Evolutionary conservation across 1,140 invertebrate species (phyloP), one percentile per base, ranked within the genome.

Genomic region (Achatina immaculata): DNA sequence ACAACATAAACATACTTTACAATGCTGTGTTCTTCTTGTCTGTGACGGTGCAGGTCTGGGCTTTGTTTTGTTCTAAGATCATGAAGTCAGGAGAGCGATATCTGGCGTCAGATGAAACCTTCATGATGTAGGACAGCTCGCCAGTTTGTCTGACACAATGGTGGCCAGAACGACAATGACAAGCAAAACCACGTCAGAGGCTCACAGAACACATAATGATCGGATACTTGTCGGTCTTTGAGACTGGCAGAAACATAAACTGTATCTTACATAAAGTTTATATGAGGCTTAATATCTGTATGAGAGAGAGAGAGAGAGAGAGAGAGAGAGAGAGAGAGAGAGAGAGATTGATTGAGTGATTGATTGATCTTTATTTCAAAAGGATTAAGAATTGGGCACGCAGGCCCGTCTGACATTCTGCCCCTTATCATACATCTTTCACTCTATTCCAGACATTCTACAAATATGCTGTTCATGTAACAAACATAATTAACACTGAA

Each of bases 301-400:
- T n/a, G n/a, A n/a, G n/a, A n/a, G n/a, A n/a, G n/a, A n/a, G n/a
- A n/a, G 34, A 34, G 34, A 34, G 65, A 68, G 34, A 34, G 34
- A 68, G 14, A 34, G 65, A 68, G 65, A 21, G 11, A 68, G 65
- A 68, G 34, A n/a, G 34, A 68, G 65, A 51, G 48, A 51, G 48
- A 51, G 65, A 68, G n/a, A n/a, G n/a, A n/a, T n/a, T n/a, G n/a
- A n/a, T n/a, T n/a, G n/a, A n/a, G n/a, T n/a, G n/a, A n/a, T n/a
- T n/a, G n/a, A n/a, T n/a, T n/a, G n/a, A n/a, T n/a, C n/a, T n/a
- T n/a, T n/a, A n/a, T n/a, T n/a, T n/a, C n/a, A n/a, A n/a, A n/a
- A n/a, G n/a, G n/a, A n/a, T n/a, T n/a, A n/a, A n/a, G n/a, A n/a
- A n/a, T n/a, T n/a, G n/a, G n/a, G n/a, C n/a, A n/a, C n/a, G n/a